Conservation (phyloP, 2,888 invertebrate genomes). For the Leptinotarsa haldemani region DNA sequence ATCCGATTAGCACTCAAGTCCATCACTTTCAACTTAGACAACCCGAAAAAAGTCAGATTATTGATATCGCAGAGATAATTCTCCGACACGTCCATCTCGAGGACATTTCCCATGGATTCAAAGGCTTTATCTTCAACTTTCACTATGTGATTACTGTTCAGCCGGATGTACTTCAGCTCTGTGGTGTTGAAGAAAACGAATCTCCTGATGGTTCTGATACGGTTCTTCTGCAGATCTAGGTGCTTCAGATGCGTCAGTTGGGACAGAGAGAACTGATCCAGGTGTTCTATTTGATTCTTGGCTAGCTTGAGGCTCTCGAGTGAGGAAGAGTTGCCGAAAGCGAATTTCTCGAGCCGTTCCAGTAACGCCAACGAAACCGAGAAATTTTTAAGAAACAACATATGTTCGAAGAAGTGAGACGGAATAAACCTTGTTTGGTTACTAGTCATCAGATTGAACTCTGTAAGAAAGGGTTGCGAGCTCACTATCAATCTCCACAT, state of each 20-base stretch:
- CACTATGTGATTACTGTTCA: constrained; percentile 89
- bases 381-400: constrained; percentile 75
- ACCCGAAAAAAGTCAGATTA: constrained; percentile 81
- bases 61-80: constrained; percentile 82
- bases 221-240: constrained; percentile 81
- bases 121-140: constrained; percentile 88
- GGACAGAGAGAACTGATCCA: constrained; percentile 79
- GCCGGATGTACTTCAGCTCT: constrained; percentile 77
- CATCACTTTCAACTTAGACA: constrained; percentile 78
- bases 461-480: constrained; percentile 77
- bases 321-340: constrained; percentile 80
- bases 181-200: constrained; percentile 82
- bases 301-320: constrained; percentile 76
- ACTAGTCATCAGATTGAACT: constrained; percentile 79
- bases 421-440: constrained; percentile 79
- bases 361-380: constrained; percentile 81
- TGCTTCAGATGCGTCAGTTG: constrained; percentile 77
- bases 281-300: constrained; percentile 76
- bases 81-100: constrained; percentile 83
- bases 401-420: constrained; percentile 65
- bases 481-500: constrained; percentile 78
- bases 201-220: constrained; percentile 78
- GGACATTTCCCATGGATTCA: constrained; percentile 77
- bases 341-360: constrained; percentile 75
- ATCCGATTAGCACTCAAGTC: constrained; percentile 81